phyloP scores from a whole-genome alignment of 2,797 vertebrate species.

The Parauchenoglanis ngamensis region DNA sequence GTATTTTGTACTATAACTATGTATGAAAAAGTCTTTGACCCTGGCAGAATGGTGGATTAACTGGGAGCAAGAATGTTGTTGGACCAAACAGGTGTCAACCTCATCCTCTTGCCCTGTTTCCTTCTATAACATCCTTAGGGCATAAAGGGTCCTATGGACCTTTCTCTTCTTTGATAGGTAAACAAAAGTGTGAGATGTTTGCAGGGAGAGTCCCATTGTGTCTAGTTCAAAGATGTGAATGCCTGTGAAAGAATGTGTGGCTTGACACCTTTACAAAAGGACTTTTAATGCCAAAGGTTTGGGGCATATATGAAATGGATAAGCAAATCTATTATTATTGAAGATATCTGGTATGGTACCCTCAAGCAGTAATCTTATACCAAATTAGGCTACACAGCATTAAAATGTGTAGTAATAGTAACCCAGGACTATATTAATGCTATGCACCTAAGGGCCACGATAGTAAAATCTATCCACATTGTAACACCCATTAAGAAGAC shows the following conservation, averaged over 20 bases:
- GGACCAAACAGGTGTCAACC: slow-evolving; percentile 58
- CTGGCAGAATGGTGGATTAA: slow-evolving; percentile 51
- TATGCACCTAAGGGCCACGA: neutral
- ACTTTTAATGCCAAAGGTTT: slow-evolving; percentile 73
- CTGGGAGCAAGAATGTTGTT: slow-evolving; percentile 51
- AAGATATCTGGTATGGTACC: slow-evolving; percentile 44
- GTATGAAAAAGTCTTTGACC: slow-evolving; percentile 48
- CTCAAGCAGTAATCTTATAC: slow-evolving; percentile 48
- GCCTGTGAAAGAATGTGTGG: slow-evolving; percentile 70
- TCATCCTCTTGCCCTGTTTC: slow-evolving; percentile 49
- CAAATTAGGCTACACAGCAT: slow-evolving; percentile 22
- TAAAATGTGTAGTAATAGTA: slow-evolving; percentile 3
- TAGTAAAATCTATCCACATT: neutral
- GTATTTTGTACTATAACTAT: slow-evolving; percentile 42
- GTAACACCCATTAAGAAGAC: neutral
- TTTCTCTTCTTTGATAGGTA: slow-evolving; percentile 69
- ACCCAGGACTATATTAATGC: neutral
- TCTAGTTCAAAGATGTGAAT: slow-evolving; percentile 73
- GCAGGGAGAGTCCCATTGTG: slow-evolving; percentile 75
- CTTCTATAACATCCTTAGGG: slow-evolving; percentile 65
- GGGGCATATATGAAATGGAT: slow-evolving; percentile 76
- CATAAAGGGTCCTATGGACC: slow-evolving; percentile 58
- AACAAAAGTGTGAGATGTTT: slow-evolving; percentile 76
- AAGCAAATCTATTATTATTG: slow-evolving; percentile 51
- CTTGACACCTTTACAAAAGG: slow-evolving; percentile 69